These are phyloP conservation scores for Euphysa ruthae DNA, from an alignment of 30 jellyfish, hydroid and myxozoan species.

Conservation along the genomic window DNA sequence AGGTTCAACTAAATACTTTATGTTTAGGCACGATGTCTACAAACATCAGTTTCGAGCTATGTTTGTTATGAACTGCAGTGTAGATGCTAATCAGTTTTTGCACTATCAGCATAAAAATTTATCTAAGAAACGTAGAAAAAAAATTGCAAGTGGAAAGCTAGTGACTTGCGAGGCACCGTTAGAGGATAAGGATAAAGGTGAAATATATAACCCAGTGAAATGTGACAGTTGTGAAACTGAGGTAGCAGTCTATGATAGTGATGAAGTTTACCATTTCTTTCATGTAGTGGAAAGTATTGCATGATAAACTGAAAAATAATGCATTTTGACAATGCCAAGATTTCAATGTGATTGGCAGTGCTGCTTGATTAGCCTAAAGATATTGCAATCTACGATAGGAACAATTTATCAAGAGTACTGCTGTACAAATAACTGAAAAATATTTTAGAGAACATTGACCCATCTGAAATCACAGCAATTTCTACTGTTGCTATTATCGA, in stretches of 20 bases:
- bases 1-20: no score
- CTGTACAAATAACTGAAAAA: no score
- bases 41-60: conserved; percentile 88
- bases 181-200: conserved; percentile 21
- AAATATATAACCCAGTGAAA: conserved; percentile 60
- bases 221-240: conserved; percentile 70
- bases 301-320: no score
- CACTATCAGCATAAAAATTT: conserved; percentile 52
- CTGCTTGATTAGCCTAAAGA: no score
- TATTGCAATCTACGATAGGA: no score
- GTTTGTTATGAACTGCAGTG: conserved; percentile 83
- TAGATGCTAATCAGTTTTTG: conserved; percentile 43
- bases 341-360: no score
- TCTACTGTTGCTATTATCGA: no score
- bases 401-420: no score
- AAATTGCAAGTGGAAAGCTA: conserved; percentile 46
- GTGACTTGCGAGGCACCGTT: conserved; percentile 8
- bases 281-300: conserved; percentile 86
- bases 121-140: conserved; percentile 33
- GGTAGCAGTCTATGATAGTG: conserved; percentile 79
- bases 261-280: conserved; percentile 78
- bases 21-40: conserved; percentile 77
- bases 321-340: no score
- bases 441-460: no score
- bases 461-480: no score